phyloP scores from a whole-genome alignment of 1,140 invertebrate species.

The Leptinotarsa defecta region DNA sequence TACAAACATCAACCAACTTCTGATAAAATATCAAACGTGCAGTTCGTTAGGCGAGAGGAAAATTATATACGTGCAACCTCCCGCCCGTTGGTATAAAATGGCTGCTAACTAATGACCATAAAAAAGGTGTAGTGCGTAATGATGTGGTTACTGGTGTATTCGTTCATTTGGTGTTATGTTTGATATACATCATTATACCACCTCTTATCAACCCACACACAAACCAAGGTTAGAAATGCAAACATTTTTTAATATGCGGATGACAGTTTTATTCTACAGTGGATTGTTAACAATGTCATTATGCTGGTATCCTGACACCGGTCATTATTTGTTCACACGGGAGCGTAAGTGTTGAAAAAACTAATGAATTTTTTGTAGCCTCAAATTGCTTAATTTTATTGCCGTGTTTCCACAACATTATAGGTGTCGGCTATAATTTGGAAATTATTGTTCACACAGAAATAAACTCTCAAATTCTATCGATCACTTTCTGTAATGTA shows the following conservation, averaged over 20 bases:
- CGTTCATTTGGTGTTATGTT: slow-evolving; percentile 9
- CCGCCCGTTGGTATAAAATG: slow-evolving; percentile 13
- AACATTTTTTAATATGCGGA: slow-evolving; percentile 11
- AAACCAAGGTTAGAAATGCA: not conserved
- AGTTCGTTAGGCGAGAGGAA: slow-evolving; percentile 11
- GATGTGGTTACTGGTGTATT: slow-evolving; percentile 20
- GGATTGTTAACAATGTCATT: slow-evolving; percentile 5
- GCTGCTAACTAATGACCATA: slow-evolving; percentile 17
- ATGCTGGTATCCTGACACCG: not conserved
- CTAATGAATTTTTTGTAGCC: not conserved
- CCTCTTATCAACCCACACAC: slow-evolving; percentile 16
- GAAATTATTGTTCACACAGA: no score
- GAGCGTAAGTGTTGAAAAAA: not conserved
- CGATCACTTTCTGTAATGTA: no score
- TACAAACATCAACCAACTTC: not conserved
- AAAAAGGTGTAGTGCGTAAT: slow-evolving; percentile 18
- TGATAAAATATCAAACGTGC: not conserved
- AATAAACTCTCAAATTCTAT: no score
- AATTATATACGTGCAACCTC: slow-evolving; percentile 1
- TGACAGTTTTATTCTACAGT: slow-evolving; percentile 1
- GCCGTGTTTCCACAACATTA: no score
- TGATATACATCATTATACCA: slow-evolving; percentile 19
- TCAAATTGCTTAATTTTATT: not conserved
- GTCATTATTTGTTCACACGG: not conserved
- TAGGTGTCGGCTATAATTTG: no score